Percentiles rank a stretch among this genome's conserved stretches.
These are phyloP conservation scores for Cryptocephalus primarius DNA, from an alignment of 2,888 invertebrate species.

Conservation along the genomic window DNA sequence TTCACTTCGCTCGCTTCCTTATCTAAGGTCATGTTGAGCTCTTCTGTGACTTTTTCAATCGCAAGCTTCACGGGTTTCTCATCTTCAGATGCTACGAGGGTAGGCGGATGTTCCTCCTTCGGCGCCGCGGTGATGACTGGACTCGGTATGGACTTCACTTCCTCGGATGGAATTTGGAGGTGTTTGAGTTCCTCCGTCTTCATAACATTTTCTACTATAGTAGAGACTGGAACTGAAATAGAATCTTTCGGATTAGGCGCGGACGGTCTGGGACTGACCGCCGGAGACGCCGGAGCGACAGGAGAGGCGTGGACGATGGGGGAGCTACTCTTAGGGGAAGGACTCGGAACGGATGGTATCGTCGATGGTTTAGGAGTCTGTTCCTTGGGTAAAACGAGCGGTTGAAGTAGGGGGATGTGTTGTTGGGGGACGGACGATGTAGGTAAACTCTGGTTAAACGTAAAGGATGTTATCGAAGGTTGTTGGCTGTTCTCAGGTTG, in stretches of 20 bases:
- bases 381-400: constrained; percentile 8
- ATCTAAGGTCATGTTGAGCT: constrained; percentile 25
- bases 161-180: constrained; percentile 3
- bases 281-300: background rate
- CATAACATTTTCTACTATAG: background rate
- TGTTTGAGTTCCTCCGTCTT: background rate
- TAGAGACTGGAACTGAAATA: background rate
- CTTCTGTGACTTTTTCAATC: constrained; percentile 30
- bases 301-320: constrained; percentile 1
- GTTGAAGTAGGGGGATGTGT: constrained; percentile 5
- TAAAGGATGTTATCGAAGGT: background rate
- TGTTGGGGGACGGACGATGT: background rate
- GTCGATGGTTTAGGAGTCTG: constrained; percentile 2
- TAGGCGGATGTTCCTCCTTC: background rate
- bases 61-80: constrained; percentile 16
- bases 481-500: constrained; percentile 1
- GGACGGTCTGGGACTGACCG: constrained; percentile 1
- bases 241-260: background rate
- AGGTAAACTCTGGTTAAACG: no score
- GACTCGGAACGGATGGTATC: constrained; percentile 4
- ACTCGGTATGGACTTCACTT: constrained; percentile 36
- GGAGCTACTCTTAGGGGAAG: constrained; percentile 6
- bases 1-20: constrained; percentile 20
- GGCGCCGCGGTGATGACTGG: constrained; percentile 31
- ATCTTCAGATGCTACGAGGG: background rate